A percentile compares a stretch with the other conserved stretches of the same genome.
Conservation (phyloP, 2,113 vertebrate species). For the Anas platyrhynchos region DNA sequence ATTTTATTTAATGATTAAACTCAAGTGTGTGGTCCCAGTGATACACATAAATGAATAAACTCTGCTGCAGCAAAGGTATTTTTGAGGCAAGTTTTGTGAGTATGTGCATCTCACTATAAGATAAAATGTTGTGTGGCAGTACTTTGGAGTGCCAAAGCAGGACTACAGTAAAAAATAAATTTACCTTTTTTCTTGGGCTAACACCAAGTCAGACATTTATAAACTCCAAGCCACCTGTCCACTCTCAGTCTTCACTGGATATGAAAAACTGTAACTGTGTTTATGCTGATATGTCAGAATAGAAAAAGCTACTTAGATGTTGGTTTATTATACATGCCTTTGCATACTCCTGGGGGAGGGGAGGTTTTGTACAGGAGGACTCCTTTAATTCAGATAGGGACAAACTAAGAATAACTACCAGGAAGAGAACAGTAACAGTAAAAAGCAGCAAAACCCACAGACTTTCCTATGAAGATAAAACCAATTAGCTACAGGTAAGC, state of each 20-base stretch:
- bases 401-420: neutral
- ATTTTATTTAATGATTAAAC: neutral
- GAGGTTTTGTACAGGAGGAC: neutral
- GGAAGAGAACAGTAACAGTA: neutral
- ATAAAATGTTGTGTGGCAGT: neutral
- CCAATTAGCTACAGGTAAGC: neutral
- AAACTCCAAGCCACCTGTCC: neutral
- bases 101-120: neutral
- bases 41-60: neutral
- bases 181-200: neutral
- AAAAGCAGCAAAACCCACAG: slow-evolving; percentile 1
- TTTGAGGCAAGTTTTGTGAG: neutral
- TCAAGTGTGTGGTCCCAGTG: neutral
- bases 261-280: neutral
- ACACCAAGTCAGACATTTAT: neutral
- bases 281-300: neutral
- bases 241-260: neutral
- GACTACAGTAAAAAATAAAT: neutral
- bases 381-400: neutral
- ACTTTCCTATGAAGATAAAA: slow-evolving; percentile 27
- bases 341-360: neutral
- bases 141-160: neutral
- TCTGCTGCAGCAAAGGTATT: neutral
- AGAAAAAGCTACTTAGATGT: neutral
- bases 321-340: neutral